These are phyloP conservation scores for Bubo bubo DNA, from an alignment of 2,113 vertebrate genomes.

Conservation along the genomic window DNA sequence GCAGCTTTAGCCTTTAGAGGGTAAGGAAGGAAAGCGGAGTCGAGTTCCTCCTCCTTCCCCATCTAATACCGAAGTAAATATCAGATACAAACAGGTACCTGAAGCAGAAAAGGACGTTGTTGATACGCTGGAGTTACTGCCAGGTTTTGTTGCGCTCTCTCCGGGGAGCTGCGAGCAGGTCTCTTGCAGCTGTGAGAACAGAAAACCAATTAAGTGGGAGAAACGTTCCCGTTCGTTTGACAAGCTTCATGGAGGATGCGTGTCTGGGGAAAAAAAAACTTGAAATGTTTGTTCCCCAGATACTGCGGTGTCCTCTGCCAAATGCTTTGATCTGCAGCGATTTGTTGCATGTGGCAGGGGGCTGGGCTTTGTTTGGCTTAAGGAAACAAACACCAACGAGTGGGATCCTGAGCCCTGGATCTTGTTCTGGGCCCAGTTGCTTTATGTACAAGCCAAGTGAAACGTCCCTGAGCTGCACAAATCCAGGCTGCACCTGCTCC, in stretches of 20 bases:
- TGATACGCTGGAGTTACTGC: not conserved
- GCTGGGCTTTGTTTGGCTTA: not conserved
- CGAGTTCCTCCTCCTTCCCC: not conserved
- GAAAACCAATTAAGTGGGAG: not conserved
- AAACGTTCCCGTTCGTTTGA: not conserved
- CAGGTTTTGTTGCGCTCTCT: not conserved
- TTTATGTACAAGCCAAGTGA: not conserved
- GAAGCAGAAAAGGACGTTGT: not conserved
- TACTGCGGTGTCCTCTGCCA: not conserved
- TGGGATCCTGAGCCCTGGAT: not conserved
- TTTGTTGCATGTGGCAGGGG: not conserved
- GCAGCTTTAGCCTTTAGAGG: not conserved
- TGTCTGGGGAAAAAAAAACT: not conserved
- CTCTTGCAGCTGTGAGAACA: not conserved
- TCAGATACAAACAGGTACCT: not conserved
- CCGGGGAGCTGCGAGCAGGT: not conserved
- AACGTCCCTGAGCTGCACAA: not conserved
- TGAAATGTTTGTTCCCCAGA: not conserved
- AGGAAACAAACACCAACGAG: not conserved
- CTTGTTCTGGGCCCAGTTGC: not conserved
- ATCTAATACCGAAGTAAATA: rapidly evolving
- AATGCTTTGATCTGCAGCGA: not conserved
- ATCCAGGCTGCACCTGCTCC: not conserved
- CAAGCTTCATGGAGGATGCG: not conserved
- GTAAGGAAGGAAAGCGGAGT: not conserved